These are phyloP conservation scores for Cyclina sinensis DNA, from an alignment of 1,140 invertebrate genomes.

Conservation along the genomic window DNA sequence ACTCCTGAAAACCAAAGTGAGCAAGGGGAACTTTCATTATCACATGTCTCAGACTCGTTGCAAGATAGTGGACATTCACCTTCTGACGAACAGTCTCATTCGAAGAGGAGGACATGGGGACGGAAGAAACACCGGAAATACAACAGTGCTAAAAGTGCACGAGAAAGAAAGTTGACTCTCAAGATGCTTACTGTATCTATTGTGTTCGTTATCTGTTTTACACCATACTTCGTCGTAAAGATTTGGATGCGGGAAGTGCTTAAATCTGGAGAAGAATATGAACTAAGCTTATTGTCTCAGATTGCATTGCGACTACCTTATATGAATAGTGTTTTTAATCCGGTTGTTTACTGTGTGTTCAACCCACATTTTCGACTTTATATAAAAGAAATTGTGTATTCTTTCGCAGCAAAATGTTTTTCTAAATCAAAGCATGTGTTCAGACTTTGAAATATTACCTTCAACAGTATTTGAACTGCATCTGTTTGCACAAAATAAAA, in stretches of 20 bases:
- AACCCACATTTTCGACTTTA: constrained; percentile 23
- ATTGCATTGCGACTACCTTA: constrained; percentile 38
- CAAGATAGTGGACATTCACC: background rate
- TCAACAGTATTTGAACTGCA: background rate
- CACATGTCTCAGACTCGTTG: background rate
- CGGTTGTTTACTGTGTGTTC: constrained; percentile 41
- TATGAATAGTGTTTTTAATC: constrained; percentile 60
- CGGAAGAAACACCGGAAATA: background rate
- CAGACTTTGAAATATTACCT: background rate
- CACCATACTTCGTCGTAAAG: constrained; percentile 40
- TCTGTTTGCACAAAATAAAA: background rate
- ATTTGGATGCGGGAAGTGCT: constrained; percentile 21
- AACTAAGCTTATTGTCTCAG: background rate
- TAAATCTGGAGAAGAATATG: constrained; percentile 41
- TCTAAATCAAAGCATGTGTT: background rate
- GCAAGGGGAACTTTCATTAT: background rate
- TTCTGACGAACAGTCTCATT: background rate
- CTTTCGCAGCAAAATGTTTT: background rate
- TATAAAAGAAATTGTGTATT: background rate
- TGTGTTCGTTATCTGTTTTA: constrained; percentile 38
- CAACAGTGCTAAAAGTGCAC: background rate
- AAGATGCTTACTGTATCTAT: constrained; percentile 35
- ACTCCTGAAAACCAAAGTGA: no score
- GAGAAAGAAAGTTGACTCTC: constrained; percentile 27
- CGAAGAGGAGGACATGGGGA: background rate